A percentile compares a stretch with the other conserved stretches of the same genome.
Evolutionary conservation across 2,113 vertebrate genomes (phyloP).

Genomic region (Nyctereutes procyonoides): DNA sequence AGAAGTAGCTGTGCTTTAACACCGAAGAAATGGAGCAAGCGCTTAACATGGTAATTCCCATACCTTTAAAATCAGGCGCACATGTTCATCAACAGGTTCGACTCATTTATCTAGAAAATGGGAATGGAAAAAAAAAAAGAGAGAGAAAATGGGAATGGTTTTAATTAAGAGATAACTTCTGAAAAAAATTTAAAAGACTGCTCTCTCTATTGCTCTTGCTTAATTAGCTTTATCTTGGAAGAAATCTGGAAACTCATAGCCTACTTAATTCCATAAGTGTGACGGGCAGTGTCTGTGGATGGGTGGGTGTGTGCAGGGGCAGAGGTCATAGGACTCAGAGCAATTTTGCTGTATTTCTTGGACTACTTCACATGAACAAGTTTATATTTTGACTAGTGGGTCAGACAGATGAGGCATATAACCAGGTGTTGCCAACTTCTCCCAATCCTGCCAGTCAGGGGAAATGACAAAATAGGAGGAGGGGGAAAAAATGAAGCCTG

Average conservation of each 20-base stretch:
- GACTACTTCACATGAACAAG: neutral
- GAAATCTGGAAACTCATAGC: neutral
- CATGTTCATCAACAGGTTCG: neutral
- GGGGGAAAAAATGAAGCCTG: neutral
- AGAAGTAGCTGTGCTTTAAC: neutral
- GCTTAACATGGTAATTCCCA: neutral
- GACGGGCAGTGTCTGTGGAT: neutral
- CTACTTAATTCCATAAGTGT: neutral
- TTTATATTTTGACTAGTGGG: neutral
- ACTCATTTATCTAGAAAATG: conserved; percentile 57
- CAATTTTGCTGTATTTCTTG: neutral
- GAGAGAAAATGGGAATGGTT: conserved; percentile 46
- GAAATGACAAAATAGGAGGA: neutral
- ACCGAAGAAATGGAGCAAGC: neutral
- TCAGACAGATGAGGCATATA: neutral
- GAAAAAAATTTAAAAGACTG: neutral
- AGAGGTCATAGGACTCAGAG: neutral
- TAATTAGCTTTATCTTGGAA: conserved; percentile 41
- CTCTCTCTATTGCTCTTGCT: neutral
- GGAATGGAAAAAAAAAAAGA: neutral
- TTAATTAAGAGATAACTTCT: conserved; percentile 25
- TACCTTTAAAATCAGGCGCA: neutral
- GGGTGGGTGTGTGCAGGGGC: neutral
- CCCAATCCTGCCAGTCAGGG: neutral
- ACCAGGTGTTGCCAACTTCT: neutral